Conservation (phyloP, 2,113 vertebrate genomes). For the Pangasianodon hypophthalmus region DNA sequence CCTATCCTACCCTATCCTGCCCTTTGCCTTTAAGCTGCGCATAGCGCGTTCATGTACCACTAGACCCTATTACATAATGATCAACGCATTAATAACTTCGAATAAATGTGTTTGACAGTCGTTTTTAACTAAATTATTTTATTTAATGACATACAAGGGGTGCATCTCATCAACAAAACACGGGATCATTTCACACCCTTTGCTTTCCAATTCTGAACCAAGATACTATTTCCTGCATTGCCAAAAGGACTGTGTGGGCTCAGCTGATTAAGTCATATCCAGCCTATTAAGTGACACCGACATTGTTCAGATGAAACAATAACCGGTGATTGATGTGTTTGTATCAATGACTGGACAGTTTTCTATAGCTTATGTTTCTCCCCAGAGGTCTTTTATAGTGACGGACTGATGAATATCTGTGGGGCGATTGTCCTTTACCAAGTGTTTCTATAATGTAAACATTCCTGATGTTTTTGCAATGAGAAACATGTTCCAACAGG, state of each 20-base stretch:
- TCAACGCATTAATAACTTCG: constrained; percentile 7
- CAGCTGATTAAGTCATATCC: constrained; percentile 41
- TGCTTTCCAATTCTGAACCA: neutral
- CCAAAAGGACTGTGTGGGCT: constrained; percentile 19
- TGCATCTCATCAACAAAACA: neutral
- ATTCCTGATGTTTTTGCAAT: constrained; percentile 43
- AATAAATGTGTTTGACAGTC: neutral
- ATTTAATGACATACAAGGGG: neutral
- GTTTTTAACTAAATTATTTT: constrained; percentile 9
- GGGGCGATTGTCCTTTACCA: constrained; percentile 25
- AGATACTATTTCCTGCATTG: constrained; percentile 8
- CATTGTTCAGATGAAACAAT: constrained; percentile 29
- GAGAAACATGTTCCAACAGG: constrained; percentile 46
- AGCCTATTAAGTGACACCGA: constrained; percentile 11
- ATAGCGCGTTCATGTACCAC: constrained; percentile 24
- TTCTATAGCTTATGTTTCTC: constrained; percentile 34
- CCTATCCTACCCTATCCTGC: neutral
- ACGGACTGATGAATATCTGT: constrained; percentile 46
- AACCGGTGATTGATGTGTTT: constrained; percentile 25
- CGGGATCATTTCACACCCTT: neutral
- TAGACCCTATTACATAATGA: constrained; percentile 14
- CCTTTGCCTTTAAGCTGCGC: constrained; percentile 36
- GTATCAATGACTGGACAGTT: constrained; percentile 32
- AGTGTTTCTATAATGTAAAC: constrained; percentile 39
- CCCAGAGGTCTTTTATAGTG: constrained; percentile 42